phyloP scores from a whole-genome alignment of 1,140 invertebrate genomes.

The Ceratina australensis region DNA sequence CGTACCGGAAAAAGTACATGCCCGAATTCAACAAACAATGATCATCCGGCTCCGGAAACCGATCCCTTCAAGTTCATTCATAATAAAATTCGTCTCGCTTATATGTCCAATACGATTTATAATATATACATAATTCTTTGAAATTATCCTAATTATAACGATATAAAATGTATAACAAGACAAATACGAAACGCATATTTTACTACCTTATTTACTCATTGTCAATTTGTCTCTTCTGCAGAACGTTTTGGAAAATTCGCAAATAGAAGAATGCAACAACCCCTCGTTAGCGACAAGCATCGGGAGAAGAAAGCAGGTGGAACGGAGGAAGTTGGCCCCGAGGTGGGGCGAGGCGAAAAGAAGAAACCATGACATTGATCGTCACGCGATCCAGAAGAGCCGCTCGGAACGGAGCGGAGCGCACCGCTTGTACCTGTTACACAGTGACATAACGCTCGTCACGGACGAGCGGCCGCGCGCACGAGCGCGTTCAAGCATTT shows the following conservation, averaged over 20 bases:
- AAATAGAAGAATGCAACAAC: background rate
- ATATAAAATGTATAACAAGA: too few relatives aligned
- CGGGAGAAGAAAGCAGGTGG: background rate
- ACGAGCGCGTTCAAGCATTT: slow-evolving; percentile 40
- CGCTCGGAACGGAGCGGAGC: slow-evolving; percentile 32
- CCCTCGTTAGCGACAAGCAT: background rate
- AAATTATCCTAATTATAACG: background rate
- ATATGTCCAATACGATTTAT: too few relatives aligned
- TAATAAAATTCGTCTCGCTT: too few relatives aligned
- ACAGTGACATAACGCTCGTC: slow-evolving; percentile 60
- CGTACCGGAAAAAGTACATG: background rate
- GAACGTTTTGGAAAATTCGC: background rate
- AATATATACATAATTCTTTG: background rate
- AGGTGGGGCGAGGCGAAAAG: background rate
- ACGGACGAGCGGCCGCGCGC: slow-evolving; percentile 38
- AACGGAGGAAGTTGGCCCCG: background rate
- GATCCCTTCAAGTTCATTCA: background rate
- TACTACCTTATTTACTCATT: too few relatives aligned
- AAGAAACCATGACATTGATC: slow-evolving; percentile 45
- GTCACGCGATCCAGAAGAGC: slow-evolving; percentile 27
- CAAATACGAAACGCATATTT: too few relatives aligned
- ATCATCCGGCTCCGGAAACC: background rate
- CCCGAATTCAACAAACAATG: background rate
- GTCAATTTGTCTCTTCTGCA: too few relatives aligned
- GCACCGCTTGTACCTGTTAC: slow-evolving; percentile 36